phyloP scores from a whole-genome alignment of 2,888 invertebrate species.

The Hermaeophaga mercurialis region DNA sequence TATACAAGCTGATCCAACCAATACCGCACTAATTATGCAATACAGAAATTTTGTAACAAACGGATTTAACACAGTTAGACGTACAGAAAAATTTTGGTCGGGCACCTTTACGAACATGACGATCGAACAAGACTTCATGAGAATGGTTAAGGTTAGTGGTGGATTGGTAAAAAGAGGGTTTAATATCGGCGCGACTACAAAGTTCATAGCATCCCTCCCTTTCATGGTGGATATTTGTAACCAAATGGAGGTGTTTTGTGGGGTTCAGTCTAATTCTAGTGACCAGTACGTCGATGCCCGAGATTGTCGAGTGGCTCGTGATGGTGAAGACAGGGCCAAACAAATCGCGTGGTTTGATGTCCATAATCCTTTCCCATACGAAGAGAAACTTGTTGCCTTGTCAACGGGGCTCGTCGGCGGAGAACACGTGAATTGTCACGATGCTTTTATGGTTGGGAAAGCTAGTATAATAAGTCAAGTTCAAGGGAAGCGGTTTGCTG shows the following conservation, averaged over 20 bases:
- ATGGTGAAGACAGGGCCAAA: no score
- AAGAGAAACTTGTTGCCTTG: slow-evolving; percentile 4
- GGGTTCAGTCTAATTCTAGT: no score
- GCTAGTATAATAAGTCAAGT: slow-evolving; percentile 3
- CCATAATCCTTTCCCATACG: neutral
- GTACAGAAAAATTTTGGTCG: no score
- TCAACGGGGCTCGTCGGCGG: slow-evolving; percentile 2
- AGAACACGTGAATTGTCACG: slow-evolving; percentile 2
- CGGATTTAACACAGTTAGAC: no score
- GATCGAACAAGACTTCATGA: no score
- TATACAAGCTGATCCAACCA: slow-evolving; percentile 3
- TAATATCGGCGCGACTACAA: no score
- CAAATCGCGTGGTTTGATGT: neutral
- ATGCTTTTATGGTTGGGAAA: slow-evolving; percentile 2
- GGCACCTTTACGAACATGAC: no score
- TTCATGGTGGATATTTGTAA: slow-evolving; percentile 10
- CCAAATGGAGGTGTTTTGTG: slow-evolving; percentile 3
- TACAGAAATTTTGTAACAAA: no score
- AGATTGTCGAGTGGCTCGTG: neutral
- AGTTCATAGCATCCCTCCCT: no score
- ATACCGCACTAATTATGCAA: no score
- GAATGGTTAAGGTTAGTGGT: no score
- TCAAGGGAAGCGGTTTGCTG: neutral
- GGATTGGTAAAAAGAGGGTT: no score
- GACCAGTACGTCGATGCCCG: slow-evolving; percentile 10